Evolutionary conservation across 1,140 invertebrate genomes (phyloP).

Genomic region (Neodiprion pinetum): DNA sequence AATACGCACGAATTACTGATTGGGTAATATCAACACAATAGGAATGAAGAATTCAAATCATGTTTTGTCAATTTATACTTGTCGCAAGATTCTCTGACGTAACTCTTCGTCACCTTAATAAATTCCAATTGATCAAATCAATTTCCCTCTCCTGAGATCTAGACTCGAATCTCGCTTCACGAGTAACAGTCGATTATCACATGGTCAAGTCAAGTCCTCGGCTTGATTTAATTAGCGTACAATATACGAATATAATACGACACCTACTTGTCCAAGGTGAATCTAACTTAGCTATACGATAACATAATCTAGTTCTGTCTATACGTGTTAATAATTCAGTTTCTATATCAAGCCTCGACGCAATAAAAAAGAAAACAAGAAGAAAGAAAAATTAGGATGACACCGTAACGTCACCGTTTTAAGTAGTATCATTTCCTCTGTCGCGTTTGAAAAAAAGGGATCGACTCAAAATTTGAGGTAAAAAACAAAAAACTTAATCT

Average conservation of each 20-base stretch:
- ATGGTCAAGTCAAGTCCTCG: constrained; percentile 4
- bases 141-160: background rate
- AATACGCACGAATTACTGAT: too few species aligned
- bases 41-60: background rate
- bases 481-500: background rate
- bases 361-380: too few species aligned
- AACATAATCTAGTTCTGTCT: background rate
- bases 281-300: background rate
- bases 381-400: background rate
- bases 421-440: background rate
- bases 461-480: background rate
- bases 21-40: background rate
- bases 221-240: background rate
- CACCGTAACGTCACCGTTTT: background rate
- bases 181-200: constrained; percentile 13
- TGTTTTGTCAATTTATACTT: background rate
- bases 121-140: background rate
- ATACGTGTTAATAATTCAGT: background rate
- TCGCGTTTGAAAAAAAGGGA: background rate
- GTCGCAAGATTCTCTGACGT: background rate
- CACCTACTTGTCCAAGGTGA: background rate
- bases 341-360: background rate
- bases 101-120: background rate
- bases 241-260: background rate
- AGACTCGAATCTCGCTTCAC: background rate